Conservation (phyloP, 2,797 vertebrate genomes). For the Todus mexicanus region DNA sequence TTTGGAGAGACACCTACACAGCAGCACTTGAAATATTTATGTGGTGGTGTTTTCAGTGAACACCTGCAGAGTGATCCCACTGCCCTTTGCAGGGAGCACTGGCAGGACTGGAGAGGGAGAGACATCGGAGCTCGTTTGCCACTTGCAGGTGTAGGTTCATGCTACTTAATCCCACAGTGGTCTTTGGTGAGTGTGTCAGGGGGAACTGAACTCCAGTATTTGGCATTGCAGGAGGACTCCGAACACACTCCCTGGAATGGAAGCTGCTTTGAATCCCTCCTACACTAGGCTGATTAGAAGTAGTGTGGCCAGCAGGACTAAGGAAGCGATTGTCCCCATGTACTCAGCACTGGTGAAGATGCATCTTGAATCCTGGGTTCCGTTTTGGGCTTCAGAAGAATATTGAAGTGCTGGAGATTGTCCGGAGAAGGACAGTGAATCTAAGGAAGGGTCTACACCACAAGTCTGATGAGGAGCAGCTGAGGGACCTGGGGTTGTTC, state of each 20-base stretch:
- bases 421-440: too few relatives aligned
- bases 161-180: not conserved
- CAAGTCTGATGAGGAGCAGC: too few relatives aligned
- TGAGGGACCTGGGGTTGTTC: too few relatives aligned
- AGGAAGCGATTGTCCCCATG: too few relatives aligned
- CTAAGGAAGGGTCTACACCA: too few relatives aligned
- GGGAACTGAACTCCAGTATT: not conserved
- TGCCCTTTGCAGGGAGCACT: not conserved
- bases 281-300: not conserved
- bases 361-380: too few relatives aligned
- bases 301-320: too few relatives aligned
- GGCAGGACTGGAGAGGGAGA: not conserved
- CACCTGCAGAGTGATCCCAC: not conserved
- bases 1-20: slow-evolving; percentile 11
- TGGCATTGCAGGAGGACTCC: not conserved
- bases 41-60: not conserved
- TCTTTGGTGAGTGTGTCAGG: not conserved
- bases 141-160: not conserved
- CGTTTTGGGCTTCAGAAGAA: too few relatives aligned
- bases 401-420: too few relatives aligned
- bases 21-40: slow-evolving; percentile 12
- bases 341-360: too few relatives aligned
- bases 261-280: not conserved
- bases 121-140: not conserved
- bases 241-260: not conserved